phyloP scores from a whole-genome alignment of 92 coral and sea anemone species.

The Galaxea fascicularis region DNA sequence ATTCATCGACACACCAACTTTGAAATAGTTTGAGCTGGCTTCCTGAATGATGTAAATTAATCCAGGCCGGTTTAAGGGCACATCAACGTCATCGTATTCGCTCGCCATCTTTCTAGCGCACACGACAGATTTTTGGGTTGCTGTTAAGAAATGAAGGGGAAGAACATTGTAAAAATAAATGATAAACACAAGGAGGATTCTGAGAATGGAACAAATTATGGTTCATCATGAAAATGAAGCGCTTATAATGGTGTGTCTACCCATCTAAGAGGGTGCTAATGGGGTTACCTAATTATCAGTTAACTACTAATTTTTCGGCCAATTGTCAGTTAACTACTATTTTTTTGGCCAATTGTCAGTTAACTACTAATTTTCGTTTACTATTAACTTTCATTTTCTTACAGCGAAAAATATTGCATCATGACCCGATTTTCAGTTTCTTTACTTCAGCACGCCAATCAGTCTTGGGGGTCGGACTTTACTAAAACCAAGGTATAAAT shows the following conservation, averaged over 20 bases:
- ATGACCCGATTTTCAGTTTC: no score
- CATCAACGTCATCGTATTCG: slow-evolving; percentile 27
- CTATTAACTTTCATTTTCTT: no score
- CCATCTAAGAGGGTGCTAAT: no score
- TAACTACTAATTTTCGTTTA: no score
- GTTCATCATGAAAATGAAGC: background rate
- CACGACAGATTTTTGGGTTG: slow-evolving; percentile 7
- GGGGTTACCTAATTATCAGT: no score
- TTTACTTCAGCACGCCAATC: no score
- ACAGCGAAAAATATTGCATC: no score
- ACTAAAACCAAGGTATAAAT: no score
- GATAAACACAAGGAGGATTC: background rate
- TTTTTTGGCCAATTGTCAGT: no score
- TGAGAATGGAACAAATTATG: background rate
- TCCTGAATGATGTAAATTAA: slow-evolving; percentile 44
- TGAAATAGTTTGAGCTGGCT: slow-evolving; percentile 18
- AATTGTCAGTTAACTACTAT: no score
- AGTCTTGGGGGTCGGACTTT: no score
- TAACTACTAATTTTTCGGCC: no score
- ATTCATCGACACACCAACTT: slow-evolving; percentile 40
- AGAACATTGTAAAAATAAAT: background rate
- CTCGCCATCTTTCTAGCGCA: slow-evolving; percentile 22
- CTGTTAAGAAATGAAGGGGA: background rate
- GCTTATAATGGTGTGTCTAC: background rate
- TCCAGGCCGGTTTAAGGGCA: slow-evolving; percentile 36